Conservation (phyloP, 2,113 vertebrate genomes). For the Etia nguti region DNA sequence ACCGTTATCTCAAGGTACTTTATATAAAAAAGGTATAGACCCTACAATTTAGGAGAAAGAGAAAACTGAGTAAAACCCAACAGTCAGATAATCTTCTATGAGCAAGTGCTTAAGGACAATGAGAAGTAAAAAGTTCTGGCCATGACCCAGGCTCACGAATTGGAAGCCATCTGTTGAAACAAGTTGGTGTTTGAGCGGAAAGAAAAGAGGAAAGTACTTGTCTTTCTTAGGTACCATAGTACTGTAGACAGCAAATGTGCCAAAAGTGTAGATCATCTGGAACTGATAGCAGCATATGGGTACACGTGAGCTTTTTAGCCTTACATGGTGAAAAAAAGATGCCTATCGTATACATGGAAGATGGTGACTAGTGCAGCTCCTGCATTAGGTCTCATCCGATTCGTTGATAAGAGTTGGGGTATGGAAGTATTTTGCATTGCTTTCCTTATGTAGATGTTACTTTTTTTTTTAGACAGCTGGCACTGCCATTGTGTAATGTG, state of each 20-base stretch:
- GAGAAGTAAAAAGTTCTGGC: not conserved
- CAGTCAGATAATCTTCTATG: not conserved
- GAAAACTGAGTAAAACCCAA: not conserved
- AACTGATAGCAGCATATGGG: not conserved
- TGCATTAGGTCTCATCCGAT: no score
- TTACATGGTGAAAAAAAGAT: not conserved
- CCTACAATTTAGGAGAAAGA: not conserved
- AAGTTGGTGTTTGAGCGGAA: accelerated
- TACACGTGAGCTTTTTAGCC: not conserved
- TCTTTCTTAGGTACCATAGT: not conserved
- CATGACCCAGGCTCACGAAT: not conserved
- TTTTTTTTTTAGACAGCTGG: no score
- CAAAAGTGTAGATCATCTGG: not conserved
- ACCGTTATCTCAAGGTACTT: not conserved
- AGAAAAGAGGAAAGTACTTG: not conserved
- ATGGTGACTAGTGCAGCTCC: no score
- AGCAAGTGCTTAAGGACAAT: accelerated
- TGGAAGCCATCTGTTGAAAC: no score
- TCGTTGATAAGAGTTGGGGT: no score
- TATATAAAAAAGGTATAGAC: not conserved
- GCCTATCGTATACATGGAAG: no score
- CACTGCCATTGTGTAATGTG: no score
- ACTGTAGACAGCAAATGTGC: not conserved
- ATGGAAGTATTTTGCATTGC: no score
- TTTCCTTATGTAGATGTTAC: no score